These are phyloP conservation scores for Cebus imitator DNA, from an alignment of 2,113 vertebrate species.

Conservation along the genomic window DNA sequence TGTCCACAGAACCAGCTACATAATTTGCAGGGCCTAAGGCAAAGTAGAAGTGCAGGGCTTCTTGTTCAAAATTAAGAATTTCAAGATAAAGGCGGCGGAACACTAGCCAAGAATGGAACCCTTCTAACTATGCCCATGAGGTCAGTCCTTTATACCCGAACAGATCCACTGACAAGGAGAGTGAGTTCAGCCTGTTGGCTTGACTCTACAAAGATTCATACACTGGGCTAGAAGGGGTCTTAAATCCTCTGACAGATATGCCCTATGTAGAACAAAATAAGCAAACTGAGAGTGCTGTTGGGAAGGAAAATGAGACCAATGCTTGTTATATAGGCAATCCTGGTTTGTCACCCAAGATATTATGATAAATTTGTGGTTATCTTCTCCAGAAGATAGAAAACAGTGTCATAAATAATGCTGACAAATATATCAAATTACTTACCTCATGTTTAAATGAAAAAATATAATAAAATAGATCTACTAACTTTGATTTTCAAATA, in stretches of 20 bases:
- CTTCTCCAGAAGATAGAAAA: not conserved
- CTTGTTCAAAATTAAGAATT: not conserved
- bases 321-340: not conserved
- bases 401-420: not conserved
- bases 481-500: not conserved
- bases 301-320: not conserved
- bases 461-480: not conserved
- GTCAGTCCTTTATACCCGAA: not conserved
- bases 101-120: not conserved
- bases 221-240: not conserved
- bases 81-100: not conserved
- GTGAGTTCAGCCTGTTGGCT: not conserved
- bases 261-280: not conserved
- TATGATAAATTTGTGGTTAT: slow-evolving; percentile 3
- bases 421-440: not conserved
- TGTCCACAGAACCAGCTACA: not conserved
- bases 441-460: not conserved
- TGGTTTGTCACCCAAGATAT: not conserved
- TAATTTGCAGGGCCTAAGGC: not conserved
- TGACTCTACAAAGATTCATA: not conserved
- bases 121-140: not conserved
- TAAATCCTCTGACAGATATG: not conserved
- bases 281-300: not conserved
- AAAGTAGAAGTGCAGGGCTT: not conserved
- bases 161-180: not conserved